These are phyloP conservation scores for Strix occidentalis DNA, from an alignment of 2,797 vertebrate species.

Conservation along the genomic window DNA sequence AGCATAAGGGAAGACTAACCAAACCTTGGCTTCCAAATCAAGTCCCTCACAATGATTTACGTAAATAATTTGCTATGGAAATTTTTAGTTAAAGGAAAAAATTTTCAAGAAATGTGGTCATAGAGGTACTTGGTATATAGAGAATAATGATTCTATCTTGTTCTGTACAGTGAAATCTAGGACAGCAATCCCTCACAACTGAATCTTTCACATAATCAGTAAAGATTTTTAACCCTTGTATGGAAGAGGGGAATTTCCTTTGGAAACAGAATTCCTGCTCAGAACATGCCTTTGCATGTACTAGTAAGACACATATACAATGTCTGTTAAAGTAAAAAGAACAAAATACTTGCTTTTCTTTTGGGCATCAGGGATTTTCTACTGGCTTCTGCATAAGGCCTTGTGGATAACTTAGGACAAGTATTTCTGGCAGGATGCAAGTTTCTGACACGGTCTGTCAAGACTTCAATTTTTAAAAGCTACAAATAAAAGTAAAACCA, in stretches of 20 bases:
- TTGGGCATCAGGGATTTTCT: not conserved
- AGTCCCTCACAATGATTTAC: not conserved
- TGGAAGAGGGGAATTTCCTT: not conserved
- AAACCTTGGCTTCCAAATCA: not conserved
- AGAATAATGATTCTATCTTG: not conserved
- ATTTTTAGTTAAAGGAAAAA: not conserved
- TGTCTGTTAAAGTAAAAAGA: not conserved
- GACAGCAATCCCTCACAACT: not conserved
- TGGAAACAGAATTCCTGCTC: not conserved
- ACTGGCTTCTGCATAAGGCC: not conserved
- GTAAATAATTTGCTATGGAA: not conserved
- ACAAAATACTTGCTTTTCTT: not conserved
- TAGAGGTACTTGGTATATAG: not conserved
- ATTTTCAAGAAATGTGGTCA: not conserved
- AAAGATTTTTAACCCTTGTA: not conserved
- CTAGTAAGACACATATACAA: not conserved
- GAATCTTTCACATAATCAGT: not conserved
- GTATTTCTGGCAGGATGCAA: not conserved
- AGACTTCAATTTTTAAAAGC: not conserved
- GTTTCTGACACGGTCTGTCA: not conserved
- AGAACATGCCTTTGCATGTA: not conserved
- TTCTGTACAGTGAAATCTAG: not conserved
- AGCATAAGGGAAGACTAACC: not conserved
- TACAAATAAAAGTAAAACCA: not conserved
- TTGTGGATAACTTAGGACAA: not conserved